A percentile compares a stretch with the other conserved stretches of the same genome.
Conservation (phyloP, 2,888 invertebrate genomes). For the Cetonia aurata region DNA sequence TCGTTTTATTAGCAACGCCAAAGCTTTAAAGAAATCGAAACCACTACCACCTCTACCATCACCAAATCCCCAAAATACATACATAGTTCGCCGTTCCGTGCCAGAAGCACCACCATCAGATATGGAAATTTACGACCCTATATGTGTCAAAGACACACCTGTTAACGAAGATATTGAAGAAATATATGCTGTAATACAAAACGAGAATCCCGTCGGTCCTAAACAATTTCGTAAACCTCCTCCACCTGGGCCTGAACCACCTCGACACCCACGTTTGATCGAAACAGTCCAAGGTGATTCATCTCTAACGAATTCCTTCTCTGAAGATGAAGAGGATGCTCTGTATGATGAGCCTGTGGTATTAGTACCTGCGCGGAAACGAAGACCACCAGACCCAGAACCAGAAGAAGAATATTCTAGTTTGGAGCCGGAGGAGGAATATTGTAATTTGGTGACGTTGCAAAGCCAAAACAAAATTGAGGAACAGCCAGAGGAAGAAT, state of each 20-base stretch:
- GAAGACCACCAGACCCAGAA: slow-evolving; percentile 6
- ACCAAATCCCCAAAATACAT: slow-evolving; percentile 8
- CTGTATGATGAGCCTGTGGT: slow-evolving; percentile 11
- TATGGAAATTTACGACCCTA: slow-evolving; percentile 19
- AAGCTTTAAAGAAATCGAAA: neutral
- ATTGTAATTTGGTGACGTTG: slow-evolving; percentile 13
- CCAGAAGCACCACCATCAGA: neutral
- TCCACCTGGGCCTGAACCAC: neutral
- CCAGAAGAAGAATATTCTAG: slow-evolving; percentile 29
- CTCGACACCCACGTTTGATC: neutral
- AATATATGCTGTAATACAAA: slow-evolving; percentile 35
- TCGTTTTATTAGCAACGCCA: too few species aligned
- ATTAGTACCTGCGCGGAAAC: too few species aligned
- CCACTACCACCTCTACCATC: slow-evolving; percentile 34
- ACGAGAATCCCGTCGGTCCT: too few species aligned
- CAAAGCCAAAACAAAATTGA: neutral
- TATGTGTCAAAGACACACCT: neutral
- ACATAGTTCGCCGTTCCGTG: slow-evolving; percentile 1
- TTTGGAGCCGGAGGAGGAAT: slow-evolving; percentile 19
- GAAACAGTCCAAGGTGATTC: neutral
- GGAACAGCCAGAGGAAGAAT: neutral
- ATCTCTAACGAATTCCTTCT: slow-evolving; percentile 4
- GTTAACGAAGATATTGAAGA: slow-evolving; percentile 28
- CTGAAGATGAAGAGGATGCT: slow-evolving; percentile 17
- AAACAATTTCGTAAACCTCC: slow-evolving; percentile 19